These are phyloP conservation scores for Pongo abelii DNA, from an alignment of 2,113 vertebrate genomes.

Conservation along the genomic window DNA sequence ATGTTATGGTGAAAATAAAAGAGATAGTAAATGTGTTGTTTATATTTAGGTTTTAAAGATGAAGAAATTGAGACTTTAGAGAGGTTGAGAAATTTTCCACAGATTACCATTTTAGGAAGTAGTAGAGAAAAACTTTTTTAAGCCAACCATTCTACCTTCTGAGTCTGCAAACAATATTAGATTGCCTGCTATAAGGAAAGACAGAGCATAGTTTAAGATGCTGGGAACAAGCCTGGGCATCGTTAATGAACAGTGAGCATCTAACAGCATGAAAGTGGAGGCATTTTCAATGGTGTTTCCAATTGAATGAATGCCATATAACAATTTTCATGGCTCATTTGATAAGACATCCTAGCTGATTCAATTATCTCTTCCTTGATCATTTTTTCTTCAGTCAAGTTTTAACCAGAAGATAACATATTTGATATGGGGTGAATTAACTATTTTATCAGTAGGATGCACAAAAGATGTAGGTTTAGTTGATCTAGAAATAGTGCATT, in stretches of 20 bases:
- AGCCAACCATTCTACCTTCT: neutral
- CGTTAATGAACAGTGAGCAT: neutral
- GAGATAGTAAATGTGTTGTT: neutral
- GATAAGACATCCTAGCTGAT: constrained; percentile 5
- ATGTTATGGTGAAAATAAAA: neutral
- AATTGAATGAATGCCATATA: constrained; percentile 33
- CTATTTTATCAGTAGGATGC: neutral
- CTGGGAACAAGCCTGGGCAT: neutral
- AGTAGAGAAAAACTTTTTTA: neutral
- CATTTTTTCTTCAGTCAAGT: constrained; percentile 39
- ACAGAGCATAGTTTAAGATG: neutral
- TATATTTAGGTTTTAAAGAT: neutral
- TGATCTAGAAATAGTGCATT: neutral
- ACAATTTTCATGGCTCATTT: constrained; percentile 53
- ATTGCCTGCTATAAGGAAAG: neutral
- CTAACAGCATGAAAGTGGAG: neutral
- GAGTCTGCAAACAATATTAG: neutral
- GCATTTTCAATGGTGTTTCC: neutral
- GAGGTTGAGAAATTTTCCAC: neutral
- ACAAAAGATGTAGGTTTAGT: neutral
- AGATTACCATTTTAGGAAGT: neutral
- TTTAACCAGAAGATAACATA: constrained; percentile 8
- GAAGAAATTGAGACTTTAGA: neutral
- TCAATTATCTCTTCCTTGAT: constrained; percentile 59
- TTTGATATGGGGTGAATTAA: constrained; percentile 9